These are phyloP conservation scores for Drosophila peninsularis DNA, from an alignment of 2,888 invertebrate genomes.

Conservation along the genomic window DNA sequence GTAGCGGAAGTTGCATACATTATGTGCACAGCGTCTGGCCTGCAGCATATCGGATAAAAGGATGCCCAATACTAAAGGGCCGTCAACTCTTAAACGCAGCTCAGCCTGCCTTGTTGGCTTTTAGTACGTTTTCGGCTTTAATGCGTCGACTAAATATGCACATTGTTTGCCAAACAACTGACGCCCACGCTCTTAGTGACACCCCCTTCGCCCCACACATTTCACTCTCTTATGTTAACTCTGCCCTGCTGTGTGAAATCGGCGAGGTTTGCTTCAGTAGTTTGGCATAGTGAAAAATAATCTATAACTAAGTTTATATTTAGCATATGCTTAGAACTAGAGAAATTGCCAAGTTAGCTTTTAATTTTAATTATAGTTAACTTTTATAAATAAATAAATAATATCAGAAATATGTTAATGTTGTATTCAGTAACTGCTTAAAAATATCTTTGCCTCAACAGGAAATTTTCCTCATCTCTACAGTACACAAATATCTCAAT, in stretches of 20 bases:
- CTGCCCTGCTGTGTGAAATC: neutral
- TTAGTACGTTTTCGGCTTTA: constrained; percentile 58
- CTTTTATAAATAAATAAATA: no score
- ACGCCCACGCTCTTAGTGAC: constrained; percentile 27
- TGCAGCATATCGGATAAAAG: constrained; percentile 46
- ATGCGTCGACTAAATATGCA: constrained; percentile 70
- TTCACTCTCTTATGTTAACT: neutral
- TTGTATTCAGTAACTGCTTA: neutral
- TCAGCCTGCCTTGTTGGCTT: constrained; percentile 49
- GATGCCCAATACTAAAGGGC: constrained; percentile 52
- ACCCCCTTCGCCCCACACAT: neutral
- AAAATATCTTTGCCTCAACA: neutral
- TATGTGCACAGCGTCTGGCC: constrained; percentile 47
- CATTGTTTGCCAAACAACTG: constrained; percentile 60
- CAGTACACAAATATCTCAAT: no score
- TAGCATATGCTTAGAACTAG: no score
- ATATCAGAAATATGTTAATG: no score
- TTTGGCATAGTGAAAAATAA: neutral
- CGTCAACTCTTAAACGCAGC: constrained; percentile 67
- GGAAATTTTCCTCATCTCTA: neutral
- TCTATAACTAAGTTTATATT: no score
- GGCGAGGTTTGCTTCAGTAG: constrained; percentile 17
- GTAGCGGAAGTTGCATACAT: constrained; percentile 74
- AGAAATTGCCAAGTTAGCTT: no score
- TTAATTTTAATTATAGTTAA: no score